Evolutionary conservation across 1,140 invertebrate species (phyloP), one percentile per base, ranked within the genome.

Genomic region (Proales similis): DNA sequence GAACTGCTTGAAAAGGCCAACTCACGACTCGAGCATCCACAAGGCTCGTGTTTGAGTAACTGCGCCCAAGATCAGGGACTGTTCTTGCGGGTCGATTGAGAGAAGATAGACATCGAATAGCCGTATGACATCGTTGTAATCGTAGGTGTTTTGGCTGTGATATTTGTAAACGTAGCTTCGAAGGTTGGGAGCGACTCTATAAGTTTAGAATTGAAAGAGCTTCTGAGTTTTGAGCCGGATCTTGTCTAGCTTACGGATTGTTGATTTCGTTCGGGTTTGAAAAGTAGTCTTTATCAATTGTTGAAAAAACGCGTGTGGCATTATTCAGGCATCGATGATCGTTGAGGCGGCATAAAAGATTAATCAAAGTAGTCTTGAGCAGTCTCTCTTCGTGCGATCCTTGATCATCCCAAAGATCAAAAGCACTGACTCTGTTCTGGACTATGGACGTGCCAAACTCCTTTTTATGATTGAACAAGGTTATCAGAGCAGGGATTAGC

Each of bases 1-100:
- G 14, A 51, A n/a, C 14, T 33, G 19, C 22, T 51, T 3, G 12
- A 3, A 1, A n/a, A n/a, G n/a, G n/a, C 39, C 11, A 38, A 53
- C n/a, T 53, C 45, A 57, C 51, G 45, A 19, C 14, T 57, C 51
- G 30, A 57, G 11, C 11, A 57, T 57, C 51, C 51, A 57, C 22
- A 57, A n/a, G 19, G 45, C 26, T 42, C 51, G 39, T 11, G 33
- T 42, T 19, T 57, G 29, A 4, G 51, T 26, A 27, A 57, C 30
- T n/a, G 51, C 51, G n/a, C 17, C 30, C 3, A 57, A 11, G 9
- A 57, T 42, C 30, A 29, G 33, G 12, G 51, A 36, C 45, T 42
- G 39, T 26, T 57, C 51, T 42, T 57, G 51, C 17, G 51, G 51
- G 17, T 42, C 51, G 32, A 57, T 29, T 20, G 36, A 42, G 4